These are phyloP conservation scores for Marisa cornuarietis DNA, from an alignment of 1,140 invertebrate genomes.

Conservation along the genomic window DNA sequence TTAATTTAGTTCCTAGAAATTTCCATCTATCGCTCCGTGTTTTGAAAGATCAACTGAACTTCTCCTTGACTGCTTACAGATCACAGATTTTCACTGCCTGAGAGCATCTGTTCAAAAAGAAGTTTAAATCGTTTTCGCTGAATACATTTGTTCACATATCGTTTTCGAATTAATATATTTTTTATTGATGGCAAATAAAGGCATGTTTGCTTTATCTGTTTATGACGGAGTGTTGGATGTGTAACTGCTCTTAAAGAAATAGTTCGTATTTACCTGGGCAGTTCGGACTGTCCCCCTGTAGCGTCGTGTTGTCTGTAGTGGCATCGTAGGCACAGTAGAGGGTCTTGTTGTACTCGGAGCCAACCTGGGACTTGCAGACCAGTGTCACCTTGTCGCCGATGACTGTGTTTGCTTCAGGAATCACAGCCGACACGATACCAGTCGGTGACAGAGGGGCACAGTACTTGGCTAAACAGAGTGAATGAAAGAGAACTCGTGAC, in stretches of 20 bases:
- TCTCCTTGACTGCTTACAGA: too few species aligned
- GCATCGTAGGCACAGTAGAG: conserved; percentile 40
- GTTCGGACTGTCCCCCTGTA: conserved; percentile 32
- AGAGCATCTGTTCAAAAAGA: too few species aligned
- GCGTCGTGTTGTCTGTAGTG: conserved; percentile 14
- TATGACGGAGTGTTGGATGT: neutral
- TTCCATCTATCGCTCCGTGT: too few species aligned
- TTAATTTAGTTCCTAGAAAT: too few species aligned
- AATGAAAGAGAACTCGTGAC: neutral
- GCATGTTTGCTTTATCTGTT: neutral
- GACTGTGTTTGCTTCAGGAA: neutral
- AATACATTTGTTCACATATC: neutral
- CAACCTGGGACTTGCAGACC: conserved; percentile 3
- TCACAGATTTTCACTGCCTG: too few species aligned
- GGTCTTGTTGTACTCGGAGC: neutral
- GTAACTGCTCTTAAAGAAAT: too few species aligned
- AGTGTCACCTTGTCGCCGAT: neutral
- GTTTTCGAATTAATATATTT: neutral
- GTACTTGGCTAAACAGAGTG: neutral
- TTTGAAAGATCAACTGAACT: too few species aligned
- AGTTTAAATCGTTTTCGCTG: neutral
- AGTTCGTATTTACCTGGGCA: conserved; percentile 37
- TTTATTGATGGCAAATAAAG: neutral
- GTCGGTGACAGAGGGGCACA: conserved; percentile 1
- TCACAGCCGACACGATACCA: conserved; percentile 4